Evolutionary conservation across 1,140 invertebrate genomes (phyloP).

Genomic region (Brachionus sp.): DNA sequence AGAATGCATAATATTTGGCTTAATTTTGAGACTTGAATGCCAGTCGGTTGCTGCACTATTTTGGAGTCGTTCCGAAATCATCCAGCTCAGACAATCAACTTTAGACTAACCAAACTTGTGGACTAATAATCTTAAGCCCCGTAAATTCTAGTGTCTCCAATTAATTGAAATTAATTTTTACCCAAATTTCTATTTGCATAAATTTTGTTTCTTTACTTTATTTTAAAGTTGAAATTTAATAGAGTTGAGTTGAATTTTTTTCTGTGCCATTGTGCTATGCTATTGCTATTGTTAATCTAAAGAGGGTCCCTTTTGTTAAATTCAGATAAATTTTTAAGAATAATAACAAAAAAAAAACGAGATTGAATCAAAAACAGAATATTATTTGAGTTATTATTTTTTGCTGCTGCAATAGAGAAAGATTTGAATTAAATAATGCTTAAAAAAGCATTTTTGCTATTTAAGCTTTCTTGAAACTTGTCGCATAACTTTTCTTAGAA

Average conservation of each 20-base stretch:
- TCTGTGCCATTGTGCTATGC: neutral
- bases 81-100: neutral
- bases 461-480: constrained; percentile 28
- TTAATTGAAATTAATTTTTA: constrained; percentile 1
- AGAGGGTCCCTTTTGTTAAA: constrained; percentile 20
- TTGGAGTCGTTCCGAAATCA: neutral
- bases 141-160: neutral
- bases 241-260: neutral
- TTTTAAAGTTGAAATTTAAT: neutral
- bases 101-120: neutral
- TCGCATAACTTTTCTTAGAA: constrained; percentile 17
- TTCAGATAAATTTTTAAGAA: neutral
- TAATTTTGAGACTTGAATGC: neutral
- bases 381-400: neutral
- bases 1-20: neutral
- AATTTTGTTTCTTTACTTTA: neutral
- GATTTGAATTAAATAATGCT: constrained; percentile 32
- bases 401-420: neutral
- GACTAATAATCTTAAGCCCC: neutral
- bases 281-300: neutral
- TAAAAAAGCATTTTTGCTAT: constrained; percentile 25
- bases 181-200: neutral
- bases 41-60: too few species aligned
- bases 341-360: neutral
- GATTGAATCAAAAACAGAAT: constrained; percentile 11